These are phyloP conservation scores for Trichogramma evanescens DNA, from an alignment of 2,888 invertebrate genomes.

Conservation along the genomic window DNA sequence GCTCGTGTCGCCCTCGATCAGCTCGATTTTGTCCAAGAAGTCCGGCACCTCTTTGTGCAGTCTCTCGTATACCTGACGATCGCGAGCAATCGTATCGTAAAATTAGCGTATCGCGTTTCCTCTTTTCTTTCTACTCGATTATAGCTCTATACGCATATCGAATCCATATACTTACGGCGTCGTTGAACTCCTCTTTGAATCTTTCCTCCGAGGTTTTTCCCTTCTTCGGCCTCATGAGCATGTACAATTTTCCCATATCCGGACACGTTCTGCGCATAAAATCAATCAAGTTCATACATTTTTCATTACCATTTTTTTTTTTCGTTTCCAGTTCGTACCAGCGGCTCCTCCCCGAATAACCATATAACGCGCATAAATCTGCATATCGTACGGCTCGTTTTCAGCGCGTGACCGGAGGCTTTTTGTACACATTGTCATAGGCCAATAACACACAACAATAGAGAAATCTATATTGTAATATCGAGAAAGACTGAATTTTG, in stretches of 20 bases:
- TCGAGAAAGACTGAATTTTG: too few species aligned
- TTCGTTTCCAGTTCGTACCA: too few species aligned
- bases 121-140: background rate
- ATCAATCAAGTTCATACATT: background rate
- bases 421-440: too few species aligned
- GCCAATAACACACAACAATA: too few species aligned
- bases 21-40: constrained; percentile 51
- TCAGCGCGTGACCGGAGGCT: too few species aligned
- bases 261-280: constrained; percentile 36
- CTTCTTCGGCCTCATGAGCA: constrained; percentile 43
- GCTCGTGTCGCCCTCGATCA: constrained; percentile 53
- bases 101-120: background rate
- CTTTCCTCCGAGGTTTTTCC: constrained; percentile 38
- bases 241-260: constrained; percentile 37
- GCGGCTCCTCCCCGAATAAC: too few species aligned
- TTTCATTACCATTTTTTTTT: too few species aligned
- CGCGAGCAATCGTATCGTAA: too few species aligned
- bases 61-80: constrained; percentile 49
- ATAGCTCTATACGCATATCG: background rate
- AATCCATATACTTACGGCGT: constrained; percentile 33
- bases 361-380: too few species aligned
- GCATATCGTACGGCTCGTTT: too few species aligned
- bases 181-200: constrained; percentile 39
- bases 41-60: constrained; percentile 49
- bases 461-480: too few species aligned